phyloP scores from a whole-genome alignment of 2,797 vertebrate species.

The Leptatherina wallacei region DNA sequence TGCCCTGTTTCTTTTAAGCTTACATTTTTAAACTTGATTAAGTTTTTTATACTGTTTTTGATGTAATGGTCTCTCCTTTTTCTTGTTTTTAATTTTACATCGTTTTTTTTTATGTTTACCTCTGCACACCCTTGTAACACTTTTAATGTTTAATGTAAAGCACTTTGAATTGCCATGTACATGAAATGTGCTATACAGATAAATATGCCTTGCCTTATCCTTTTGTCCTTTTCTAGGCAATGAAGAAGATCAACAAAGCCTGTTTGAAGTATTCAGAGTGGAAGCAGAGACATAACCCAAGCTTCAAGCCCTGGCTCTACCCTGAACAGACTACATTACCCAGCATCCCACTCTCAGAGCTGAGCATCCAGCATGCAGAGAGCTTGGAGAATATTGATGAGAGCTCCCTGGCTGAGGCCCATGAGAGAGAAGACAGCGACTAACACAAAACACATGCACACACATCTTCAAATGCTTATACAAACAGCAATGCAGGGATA shows the following conservation, averaged over 20 bases:
- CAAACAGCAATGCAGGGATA: slow-evolving; percentile 56
- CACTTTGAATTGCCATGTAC: too few relatives aligned
- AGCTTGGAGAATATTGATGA: slow-evolving; percentile 97
- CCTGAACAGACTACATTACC: slow-evolving; percentile 92
- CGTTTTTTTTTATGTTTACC: too few relatives aligned
- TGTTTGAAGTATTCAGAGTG: slow-evolving; percentile 93
- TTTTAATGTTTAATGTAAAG: too few relatives aligned
- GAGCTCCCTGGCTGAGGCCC: slow-evolving; percentile 87
- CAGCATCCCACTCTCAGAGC: slow-evolving; percentile 87
- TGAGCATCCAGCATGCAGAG: slow-evolving; percentile 91
- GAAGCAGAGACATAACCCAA: slow-evolving; percentile 91
- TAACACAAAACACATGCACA: slow-evolving; percentile 59
- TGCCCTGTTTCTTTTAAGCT: too few relatives aligned
- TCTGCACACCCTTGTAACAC: too few relatives aligned
- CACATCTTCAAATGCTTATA: slow-evolving; percentile 12
- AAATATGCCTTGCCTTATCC: too few relatives aligned
- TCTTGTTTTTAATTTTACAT: too few relatives aligned
- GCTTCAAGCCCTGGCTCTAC: slow-evolving; percentile 93
- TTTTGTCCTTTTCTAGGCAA: slow-evolving; percentile 79
- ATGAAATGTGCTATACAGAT: too few relatives aligned
- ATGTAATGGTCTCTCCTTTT: background rate
- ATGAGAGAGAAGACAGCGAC: slow-evolving; percentile 83
- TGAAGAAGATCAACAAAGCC: slow-evolving; percentile 96
- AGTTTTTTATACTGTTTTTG: too few relatives aligned
- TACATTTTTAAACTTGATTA: too few relatives aligned